phyloP scores from a whole-genome alignment of 2,113 vertebrate species.

The Fulmarus glacialis region DNA sequence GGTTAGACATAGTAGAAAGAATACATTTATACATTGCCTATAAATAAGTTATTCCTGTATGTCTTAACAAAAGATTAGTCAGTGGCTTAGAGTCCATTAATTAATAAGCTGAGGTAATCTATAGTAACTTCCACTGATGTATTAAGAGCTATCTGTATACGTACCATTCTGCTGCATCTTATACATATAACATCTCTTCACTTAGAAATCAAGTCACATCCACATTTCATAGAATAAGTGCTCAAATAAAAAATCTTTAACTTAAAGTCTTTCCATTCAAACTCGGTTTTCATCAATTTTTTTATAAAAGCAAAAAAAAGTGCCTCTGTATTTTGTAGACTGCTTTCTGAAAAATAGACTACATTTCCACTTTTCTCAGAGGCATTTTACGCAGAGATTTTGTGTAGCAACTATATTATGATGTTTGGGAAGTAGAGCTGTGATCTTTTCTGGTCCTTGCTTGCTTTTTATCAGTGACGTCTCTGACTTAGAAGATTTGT shows the following conservation, averaged over 20 bases:
- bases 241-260: not conserved
- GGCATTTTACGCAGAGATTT: not conserved
- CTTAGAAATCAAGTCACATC: not conserved
- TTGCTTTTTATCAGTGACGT: conserved; percentile 10
- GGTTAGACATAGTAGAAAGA: not conserved
- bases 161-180: not conserved
- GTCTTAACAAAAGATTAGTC: not conserved
- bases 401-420: not conserved
- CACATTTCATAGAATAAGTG: not conserved
- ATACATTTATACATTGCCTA: not conserved
- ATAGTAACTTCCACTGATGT: not conserved
- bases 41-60: not conserved
- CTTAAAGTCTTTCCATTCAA: not conserved
- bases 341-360: not conserved
- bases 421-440: not conserved
- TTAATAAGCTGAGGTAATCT: not conserved
- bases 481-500: not conserved
- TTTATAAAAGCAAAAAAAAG: not conserved
- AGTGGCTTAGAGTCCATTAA: not conserved
- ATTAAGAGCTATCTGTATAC: not conserved
- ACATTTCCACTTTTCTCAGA: not conserved
- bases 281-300: not conserved
- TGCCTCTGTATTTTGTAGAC: not conserved
- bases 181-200: not conserved
- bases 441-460: conserved; percentile 10